Evolutionary conservation across 1,140 invertebrate species (phyloP), one percentile per base, ranked within the genome.

Genomic region (Phocides pigmalion): DNA sequence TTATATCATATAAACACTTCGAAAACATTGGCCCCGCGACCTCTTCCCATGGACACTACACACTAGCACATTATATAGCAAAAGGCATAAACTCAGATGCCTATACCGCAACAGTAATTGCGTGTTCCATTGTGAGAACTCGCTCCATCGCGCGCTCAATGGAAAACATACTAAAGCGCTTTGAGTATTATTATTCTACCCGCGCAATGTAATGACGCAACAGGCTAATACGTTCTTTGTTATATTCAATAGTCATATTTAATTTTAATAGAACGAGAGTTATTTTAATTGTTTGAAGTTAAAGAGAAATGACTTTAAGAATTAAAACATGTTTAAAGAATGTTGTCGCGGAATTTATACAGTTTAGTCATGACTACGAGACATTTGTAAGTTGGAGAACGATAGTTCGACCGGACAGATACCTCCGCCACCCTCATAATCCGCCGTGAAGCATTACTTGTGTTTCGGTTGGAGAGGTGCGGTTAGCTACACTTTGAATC

Each of bases 91-190:
- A 49, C 53, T 72, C 58, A 54, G 66, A 64, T 64, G 72, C 49
- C 54, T 59, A 64, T 63, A 67, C 58, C 66, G 53, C 16, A 46
- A 51, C 39, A 67, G 72, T 72, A 72, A 74, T 74, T 74, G 66
- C 58, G 66, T 69, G 61, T 68, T 58, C 64, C 49, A 72, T 75
- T 75, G 72, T 72, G 66, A 25, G 51, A 39, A 64, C 61, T 67
- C 61, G 28, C 22, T 62, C 63, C 56, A 58, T 66, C 62, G 58
- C 22, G 53, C 14, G 17, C 11, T 41, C 35, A 20, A 41, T 35
- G 50, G 41, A 22, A 64, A 50, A 39, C 49, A 35, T 51, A 28
- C 16, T 35, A 51, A 16, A 51, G 39, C 15, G 50, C 50, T 35
- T 37, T 50, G 25, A 17, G 32, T 12, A 37, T 53, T 37, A 41